Percentiles rank a stretch among this genome's conserved stretches.
These are phyloP conservation scores for Zaprionus capensis DNA, from an alignment of 1,140 invertebrate species.

Conservation along the genomic window DNA sequence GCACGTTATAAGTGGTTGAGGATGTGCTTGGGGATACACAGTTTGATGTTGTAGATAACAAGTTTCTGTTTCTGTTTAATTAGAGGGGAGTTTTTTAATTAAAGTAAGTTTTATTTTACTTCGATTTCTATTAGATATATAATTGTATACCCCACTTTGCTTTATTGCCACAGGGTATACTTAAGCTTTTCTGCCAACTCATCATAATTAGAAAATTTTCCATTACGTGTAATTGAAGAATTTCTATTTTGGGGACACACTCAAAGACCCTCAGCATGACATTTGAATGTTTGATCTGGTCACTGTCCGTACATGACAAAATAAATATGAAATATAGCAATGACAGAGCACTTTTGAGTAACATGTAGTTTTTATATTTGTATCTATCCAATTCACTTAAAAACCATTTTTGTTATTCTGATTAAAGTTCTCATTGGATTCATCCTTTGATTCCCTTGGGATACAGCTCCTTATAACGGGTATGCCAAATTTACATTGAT, in stretches of 20 bases:
- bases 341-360: background rate
- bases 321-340: constrained; percentile 2
- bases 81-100: background rate
- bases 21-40: background rate
- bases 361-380: background rate
- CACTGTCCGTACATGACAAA: background rate
- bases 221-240: constrained; percentile 6
- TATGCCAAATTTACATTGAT: constrained; percentile 38
- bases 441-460: constrained; percentile 49
- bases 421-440: background rate
- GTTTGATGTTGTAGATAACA: background rate
- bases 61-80: background rate
- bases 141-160: background rate
- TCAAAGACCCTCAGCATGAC: constrained; percentile 7
- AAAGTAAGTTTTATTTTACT: background rate
- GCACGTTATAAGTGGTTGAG: background rate
- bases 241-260: constrained; percentile 4
- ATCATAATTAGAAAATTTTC: constrained; percentile 32
- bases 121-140: background rate
- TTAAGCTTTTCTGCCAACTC: background rate
- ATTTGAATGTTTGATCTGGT: constrained; percentile 13
- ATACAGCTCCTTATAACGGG: constrained; percentile 37
- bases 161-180: constrained; percentile 1
- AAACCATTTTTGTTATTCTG: constrained; percentile 1
- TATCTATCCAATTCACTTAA: constrained; percentile 15